These are phyloP conservation scores for Procambarus virginalis DNA, from an alignment of 1,140 invertebrate species.

Conservation along the genomic window DNA sequence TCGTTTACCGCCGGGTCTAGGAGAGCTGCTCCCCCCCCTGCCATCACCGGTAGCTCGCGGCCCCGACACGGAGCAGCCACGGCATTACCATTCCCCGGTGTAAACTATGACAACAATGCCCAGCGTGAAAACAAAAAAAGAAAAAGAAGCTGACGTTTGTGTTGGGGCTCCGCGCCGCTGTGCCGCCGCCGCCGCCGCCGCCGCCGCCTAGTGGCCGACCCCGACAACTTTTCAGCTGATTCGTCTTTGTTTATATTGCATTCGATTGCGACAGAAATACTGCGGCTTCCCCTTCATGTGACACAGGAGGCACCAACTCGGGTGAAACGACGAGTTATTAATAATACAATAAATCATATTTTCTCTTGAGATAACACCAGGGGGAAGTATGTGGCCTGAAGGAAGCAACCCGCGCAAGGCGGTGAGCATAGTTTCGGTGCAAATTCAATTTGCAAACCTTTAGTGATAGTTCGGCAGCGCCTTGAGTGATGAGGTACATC, in stretches of 20 bases:
- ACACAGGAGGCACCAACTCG: too few relatives aligned
- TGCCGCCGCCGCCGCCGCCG: too few relatives aligned
- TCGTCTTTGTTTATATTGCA: slow-evolving; percentile 24
- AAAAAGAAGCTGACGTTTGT: slow-evolving; percentile 11
- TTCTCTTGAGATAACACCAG: too few relatives aligned
- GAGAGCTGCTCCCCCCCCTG: too few relatives aligned
- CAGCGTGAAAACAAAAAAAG: slow-evolving; percentile 18
- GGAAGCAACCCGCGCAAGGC: too few relatives aligned
- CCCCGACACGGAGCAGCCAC: background rate
- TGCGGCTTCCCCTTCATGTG: background rate
- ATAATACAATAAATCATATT: too few relatives aligned
- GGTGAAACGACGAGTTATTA: too few relatives aligned
- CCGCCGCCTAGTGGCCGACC: slow-evolving; percentile 16
- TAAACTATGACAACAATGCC: slow-evolving; percentile 10
- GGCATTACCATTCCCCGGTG: slow-evolving; percentile 5
- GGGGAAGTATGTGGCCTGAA: too few relatives aligned
- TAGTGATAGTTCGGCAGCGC: slow-evolving; percentile 34
- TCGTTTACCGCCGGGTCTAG: too few relatives aligned
- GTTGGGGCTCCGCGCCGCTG: background rate
- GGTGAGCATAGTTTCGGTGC: slow-evolving; percentile 26
- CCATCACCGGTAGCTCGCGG: too few relatives aligned
- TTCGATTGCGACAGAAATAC: slow-evolving; percentile 2
- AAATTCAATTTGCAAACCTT: slow-evolving; percentile 33
- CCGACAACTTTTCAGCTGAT: slow-evolving; percentile 4
- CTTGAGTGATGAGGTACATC: slow-evolving; percentile 35